Evolutionary conservation across 2,113 vertebrate species (phyloP).

Genomic region (Thryonomys swinderianus): DNA sequence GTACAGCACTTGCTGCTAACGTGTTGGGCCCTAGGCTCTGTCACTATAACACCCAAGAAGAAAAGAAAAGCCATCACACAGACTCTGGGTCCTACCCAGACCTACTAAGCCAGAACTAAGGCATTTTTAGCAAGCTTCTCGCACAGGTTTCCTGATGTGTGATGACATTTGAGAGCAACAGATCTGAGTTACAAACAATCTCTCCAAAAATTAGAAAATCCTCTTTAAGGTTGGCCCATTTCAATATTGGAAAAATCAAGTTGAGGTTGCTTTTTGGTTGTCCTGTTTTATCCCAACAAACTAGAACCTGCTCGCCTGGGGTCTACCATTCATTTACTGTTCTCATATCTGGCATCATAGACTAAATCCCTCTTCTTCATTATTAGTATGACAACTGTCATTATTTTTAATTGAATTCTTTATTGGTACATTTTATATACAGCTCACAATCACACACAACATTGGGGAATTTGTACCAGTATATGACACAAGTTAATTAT

Average conservation of each 20-base stretch:
- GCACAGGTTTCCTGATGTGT: not conserved
- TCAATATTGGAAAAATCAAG: not conserved
- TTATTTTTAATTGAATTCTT: too few species aligned
- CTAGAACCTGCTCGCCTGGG: not conserved
- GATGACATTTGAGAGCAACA: not conserved
- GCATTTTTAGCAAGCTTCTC: not conserved
- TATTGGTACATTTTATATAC: too few species aligned
- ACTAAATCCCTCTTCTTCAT: not conserved
- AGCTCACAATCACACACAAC: too few species aligned
- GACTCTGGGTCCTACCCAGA: not conserved
- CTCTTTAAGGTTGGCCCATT: not conserved
- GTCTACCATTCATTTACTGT: not conserved
- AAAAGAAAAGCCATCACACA: not conserved
- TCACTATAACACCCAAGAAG: not conserved
- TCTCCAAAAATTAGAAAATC: not conserved
- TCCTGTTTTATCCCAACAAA: not conserved
- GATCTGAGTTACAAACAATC: not conserved
- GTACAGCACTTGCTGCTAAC: not conserved
- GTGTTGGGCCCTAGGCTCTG: not conserved
- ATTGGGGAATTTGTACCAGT: too few species aligned
- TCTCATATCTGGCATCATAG: not conserved
- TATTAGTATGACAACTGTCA: not conserved
- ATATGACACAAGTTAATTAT: too few species aligned
- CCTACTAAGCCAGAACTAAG: not conserved
- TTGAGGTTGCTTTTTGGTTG: not conserved